These are phyloP conservation scores for Coenonympha glycerion DNA, from an alignment of 2,888 invertebrate species.

Conservation along the genomic window DNA sequence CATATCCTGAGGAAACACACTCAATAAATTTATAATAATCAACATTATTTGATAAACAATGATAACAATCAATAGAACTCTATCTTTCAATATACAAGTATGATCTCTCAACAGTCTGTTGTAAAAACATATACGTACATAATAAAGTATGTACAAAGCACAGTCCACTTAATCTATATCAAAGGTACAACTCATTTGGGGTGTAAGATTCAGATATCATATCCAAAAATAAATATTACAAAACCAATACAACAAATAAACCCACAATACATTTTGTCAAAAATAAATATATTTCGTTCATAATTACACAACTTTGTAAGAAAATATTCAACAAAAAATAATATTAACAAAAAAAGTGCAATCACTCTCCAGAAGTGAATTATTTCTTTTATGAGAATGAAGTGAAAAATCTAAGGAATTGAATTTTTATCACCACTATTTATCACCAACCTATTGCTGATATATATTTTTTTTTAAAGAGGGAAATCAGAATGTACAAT, in stretches of 20 bases:
- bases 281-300: too few relatives aligned
- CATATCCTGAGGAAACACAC: conserved; percentile 66
- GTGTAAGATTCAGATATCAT: conserved; percentile 21
- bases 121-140: conserved; percentile 46
- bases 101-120: conserved; percentile 64
- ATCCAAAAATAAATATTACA: conserved; percentile 24
- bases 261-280: conserved; percentile 21
- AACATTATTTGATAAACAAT: conserved; percentile 72
- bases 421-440: neutral
- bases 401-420: too few relatives aligned
- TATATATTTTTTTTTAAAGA: neutral
- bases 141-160: conserved; percentile 51
- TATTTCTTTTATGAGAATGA: too few relatives aligned
- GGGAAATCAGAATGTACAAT: neutral
- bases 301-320: too few relatives aligned
- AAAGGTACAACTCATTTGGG: conserved; percentile 36
- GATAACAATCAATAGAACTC: conserved; percentile 71
- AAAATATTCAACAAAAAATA: neutral
- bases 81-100: conserved; percentile 61
- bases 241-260: conserved; percentile 26
- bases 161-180: conserved; percentile 41
- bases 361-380: too few relatives aligned
- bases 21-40: conserved; percentile 71
- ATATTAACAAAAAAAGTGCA: too few relatives aligned
- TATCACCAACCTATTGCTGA: neutral